A percentile compares a stretch with the other conserved stretches of the same genome.
Conservation (phyloP, 2,113 vertebrate species). For the Tupaia chinensis region DNA sequence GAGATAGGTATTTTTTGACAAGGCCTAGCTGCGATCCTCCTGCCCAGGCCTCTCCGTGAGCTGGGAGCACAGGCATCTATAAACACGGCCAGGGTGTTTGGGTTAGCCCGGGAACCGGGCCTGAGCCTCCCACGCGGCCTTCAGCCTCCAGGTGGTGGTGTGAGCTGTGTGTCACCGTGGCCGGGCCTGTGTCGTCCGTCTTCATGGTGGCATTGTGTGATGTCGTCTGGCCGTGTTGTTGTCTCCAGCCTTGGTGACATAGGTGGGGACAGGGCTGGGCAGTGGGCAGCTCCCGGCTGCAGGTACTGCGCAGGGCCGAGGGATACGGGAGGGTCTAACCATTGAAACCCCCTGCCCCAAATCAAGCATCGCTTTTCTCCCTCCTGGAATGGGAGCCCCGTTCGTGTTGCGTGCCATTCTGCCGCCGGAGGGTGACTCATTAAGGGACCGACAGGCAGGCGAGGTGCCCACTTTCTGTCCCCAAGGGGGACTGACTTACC, state of each 20-base stretch:
- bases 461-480: background rate
- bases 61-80: too few relatives aligned
- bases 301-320: background rate
- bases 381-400: accelerated
- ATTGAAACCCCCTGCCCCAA: background rate
- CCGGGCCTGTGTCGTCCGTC: background rate
- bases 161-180: too few relatives aligned
- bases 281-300: background rate
- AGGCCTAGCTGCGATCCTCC: too few relatives aligned
- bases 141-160: too few relatives aligned
- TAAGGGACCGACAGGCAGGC: background rate
- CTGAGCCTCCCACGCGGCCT: too few relatives aligned
- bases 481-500: background rate
- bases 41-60: too few relatives aligned
- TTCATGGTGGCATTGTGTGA: accelerated
- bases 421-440: background rate
- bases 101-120: too few relatives aligned
- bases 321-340: background rate
- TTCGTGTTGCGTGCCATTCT: background rate
- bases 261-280: too few relatives aligned
- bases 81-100: too few relatives aligned
- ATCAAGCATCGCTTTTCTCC: background rate
- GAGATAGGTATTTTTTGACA: too few relatives aligned
- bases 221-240: accelerated
- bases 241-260: background rate